Base-by-base conservation (phyloP, 2,888 invertebrate genomes). In the Alloplasta piceator region DNA sequence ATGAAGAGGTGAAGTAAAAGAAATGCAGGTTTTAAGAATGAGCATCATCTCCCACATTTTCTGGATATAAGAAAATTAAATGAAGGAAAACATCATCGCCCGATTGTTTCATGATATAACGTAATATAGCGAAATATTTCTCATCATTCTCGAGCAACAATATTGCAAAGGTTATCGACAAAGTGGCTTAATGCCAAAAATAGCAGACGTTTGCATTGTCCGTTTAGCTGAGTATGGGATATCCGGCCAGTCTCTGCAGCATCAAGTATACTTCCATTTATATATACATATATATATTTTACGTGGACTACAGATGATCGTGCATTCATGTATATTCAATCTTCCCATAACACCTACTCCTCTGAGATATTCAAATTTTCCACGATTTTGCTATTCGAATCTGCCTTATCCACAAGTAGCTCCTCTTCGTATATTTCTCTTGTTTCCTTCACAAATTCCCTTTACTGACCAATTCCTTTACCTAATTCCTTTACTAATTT, bases 201-300 rank as follows among this genome's bases (percentile, higher is more conserved):
- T 85, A 87, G 86, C 90, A 89, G 89, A 89, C 88, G 87, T 86
- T 76, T 86, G 85, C 86, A 87, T 89, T 88, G 88, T 89, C 64
- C 66, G 85, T 88, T 89, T 87, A 88, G 85, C 84, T 74, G 80
- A 84, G 82, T 88, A 88, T 85, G 87, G 87, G 82, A 87, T 84
- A 87, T 87, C 86, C 86, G 86, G 83, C 80, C 80, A 76, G 84
- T 73, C 38, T 64, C 64, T 55, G 68, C 46, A 50, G 75, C 64
- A 52, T 55, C 56, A 63, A 64, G 14, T 58, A 74, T 67, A 43
- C 61, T 46, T 66, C 67, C 67, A 76, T 76, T 66, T 74, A 39
- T 71, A 72, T 70, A 80, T 63, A 14, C n/a, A n/a, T n/a, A n/a
- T n/a, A 26, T 26, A 26, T 26, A 26, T 26, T 26, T 26, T 26